Evolutionary conservation across 1,140 invertebrate species (phyloP).

Genomic region (Himalopsyche phryganea): DNA sequence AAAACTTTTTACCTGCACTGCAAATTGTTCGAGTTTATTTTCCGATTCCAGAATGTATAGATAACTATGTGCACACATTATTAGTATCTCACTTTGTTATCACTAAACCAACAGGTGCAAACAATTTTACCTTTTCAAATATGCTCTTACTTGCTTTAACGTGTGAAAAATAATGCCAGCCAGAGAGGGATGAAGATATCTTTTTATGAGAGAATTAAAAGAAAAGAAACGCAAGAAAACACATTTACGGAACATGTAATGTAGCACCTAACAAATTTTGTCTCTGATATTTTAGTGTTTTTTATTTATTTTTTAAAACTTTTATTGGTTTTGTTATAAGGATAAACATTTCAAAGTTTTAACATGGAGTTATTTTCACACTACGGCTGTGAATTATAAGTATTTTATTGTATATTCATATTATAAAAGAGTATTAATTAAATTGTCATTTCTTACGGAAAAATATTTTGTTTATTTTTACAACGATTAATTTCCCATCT

Average conservation of each 20-base stretch:
- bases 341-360: slow-evolving; percentile 26
- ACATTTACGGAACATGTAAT: slow-evolving; percentile 33
- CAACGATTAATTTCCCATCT: too few relatives aligned
- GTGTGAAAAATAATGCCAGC: too few relatives aligned
- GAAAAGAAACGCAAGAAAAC: slow-evolving; percentile 17
- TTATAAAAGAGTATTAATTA: too few relatives aligned
- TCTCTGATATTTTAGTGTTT: slow-evolving; percentile 26
- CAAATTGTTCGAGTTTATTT: neutral
- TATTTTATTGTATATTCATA: too few relatives aligned
- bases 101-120: slow-evolving; percentile 32
- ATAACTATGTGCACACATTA: slow-evolving; percentile 27
- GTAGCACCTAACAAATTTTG: slow-evolving; percentile 35
- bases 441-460: too few relatives aligned
- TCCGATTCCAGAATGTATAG: slow-evolving; percentile 11
- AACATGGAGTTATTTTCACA: too few relatives aligned
- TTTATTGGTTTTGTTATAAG: slow-evolving; percentile 23
- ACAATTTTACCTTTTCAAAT: slow-evolving; percentile 1
- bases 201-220: slow-evolving; percentile 2
- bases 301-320: slow-evolving; percentile 33
- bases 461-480: too few relatives aligned
- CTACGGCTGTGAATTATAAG: too few relatives aligned
- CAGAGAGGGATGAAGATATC: slow-evolving; percentile 12
- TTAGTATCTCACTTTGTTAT: slow-evolving; percentile 30
- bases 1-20: neutral
- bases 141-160: too few relatives aligned